A percentile compares a stretch with the other conserved stretches of the same genome.
These are phyloP conservation scores for Deilephila elpenor DNA, from an alignment of 2,888 invertebrate species.

Conservation along the genomic window DNA sequence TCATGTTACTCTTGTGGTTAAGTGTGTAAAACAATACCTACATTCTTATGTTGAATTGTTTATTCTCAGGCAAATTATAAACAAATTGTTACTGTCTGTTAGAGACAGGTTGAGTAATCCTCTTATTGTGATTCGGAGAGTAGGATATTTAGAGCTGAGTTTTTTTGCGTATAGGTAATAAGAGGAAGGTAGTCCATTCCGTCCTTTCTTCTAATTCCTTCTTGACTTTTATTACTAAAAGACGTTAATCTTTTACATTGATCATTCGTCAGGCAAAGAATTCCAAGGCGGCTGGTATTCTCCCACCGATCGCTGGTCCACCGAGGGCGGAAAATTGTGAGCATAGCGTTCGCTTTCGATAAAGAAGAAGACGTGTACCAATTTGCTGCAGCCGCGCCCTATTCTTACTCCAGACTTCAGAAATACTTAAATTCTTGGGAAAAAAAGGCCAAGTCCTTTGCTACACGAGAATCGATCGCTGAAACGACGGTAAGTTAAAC, in stretches of 20 bases:
- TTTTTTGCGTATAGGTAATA: no score
- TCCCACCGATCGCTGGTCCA: constrained; percentile 96
- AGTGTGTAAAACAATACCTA: constrained; percentile 3
- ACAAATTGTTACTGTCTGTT: background rate
- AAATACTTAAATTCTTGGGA: constrained; percentile 89
- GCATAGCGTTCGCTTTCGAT: constrained; percentile 97
- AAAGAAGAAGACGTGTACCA: constrained; percentile 97
- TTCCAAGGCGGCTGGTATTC: constrained; percentile 93
- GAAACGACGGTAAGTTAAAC: constrained; percentile 83
- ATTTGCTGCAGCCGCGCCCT: constrained; percentile 96
- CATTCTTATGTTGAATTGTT: background rate
- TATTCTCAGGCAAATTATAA: background rate
- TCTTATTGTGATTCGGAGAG: no score
- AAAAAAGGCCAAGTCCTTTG: constrained; percentile 87
- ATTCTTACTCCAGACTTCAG: constrained; percentile 96
- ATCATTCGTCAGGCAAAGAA: constrained; percentile 86
- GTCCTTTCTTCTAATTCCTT: no score
- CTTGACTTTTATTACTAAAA: background rate
- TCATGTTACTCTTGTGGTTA: constrained; percentile 20
- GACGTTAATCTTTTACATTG: background rate
- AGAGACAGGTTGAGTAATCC: background rate
- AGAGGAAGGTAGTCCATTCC: no score
- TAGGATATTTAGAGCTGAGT: no score
- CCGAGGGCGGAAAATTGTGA: constrained; percentile 95
- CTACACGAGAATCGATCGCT: constrained; percentile 89